phyloP scores from a whole-genome alignment of 2,113 vertebrate species.

The Bagarius yarrelli region DNA sequence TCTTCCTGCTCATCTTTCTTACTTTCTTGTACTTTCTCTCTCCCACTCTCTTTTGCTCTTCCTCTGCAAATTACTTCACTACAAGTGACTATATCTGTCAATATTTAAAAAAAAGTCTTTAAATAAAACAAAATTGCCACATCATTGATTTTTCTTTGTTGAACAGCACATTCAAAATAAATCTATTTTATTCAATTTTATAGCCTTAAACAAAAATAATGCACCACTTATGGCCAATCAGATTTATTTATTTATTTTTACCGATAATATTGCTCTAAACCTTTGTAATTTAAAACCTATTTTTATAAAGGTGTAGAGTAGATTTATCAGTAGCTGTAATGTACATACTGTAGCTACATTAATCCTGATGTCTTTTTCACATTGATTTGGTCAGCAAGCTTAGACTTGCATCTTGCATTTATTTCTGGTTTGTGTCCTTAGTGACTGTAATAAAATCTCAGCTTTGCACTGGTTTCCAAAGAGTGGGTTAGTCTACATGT shows the following conservation, averaged over 20 bases:
- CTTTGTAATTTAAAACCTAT: background rate
- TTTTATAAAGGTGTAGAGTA: background rate
- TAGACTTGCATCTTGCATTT: background rate
- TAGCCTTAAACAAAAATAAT: background rate
- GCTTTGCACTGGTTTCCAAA: background rate
- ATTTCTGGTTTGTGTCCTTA: conserved; percentile 1
- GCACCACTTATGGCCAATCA: background rate
- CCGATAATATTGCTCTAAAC: background rate
- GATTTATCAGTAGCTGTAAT: background rate
- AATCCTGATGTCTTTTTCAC: background rate
- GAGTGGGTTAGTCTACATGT: background rate
- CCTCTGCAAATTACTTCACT: too few species aligned
- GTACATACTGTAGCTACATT: background rate
- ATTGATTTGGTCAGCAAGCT: background rate
- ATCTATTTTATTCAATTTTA: too few species aligned
- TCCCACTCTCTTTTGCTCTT: too few species aligned
- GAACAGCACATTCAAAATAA: too few species aligned
- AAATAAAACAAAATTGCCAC: too few species aligned
- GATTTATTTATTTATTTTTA: background rate
- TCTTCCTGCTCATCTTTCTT: too few species aligned
- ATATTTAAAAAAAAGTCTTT: too few species aligned
- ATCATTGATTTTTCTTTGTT: too few species aligned
- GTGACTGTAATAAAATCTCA: conserved; percentile 1
- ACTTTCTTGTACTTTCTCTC: too few species aligned
- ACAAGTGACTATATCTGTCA: too few species aligned